Evolutionary conservation across 2,888 invertebrate species (phyloP).

Genomic region (Mylabris sibirica): DNA sequence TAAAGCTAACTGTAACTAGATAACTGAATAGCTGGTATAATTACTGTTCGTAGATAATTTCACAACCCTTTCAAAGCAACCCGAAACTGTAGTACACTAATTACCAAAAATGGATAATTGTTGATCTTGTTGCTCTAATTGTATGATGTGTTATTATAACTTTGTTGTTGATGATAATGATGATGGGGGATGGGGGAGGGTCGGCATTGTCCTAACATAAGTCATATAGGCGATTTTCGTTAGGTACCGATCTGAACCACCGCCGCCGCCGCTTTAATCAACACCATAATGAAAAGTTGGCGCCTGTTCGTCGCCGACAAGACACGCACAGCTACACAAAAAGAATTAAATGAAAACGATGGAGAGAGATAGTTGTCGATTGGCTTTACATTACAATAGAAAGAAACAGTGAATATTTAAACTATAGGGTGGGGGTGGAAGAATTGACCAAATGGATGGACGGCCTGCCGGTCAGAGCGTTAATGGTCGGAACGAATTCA

Average conservation of each 20-base stretch:
- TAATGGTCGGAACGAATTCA: constrained; percentile 52
- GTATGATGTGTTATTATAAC: not conserved
- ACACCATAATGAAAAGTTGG: constrained; percentile 61
- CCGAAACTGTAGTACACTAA: constrained; percentile 6
- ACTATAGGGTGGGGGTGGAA: not conserved
- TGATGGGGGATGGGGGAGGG: not conserved
- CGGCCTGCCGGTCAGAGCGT: constrained; percentile 38
- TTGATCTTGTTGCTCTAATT: constrained; percentile 7
- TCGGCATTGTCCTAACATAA: not conserved
- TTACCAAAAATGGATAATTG: not conserved
- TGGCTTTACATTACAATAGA: constrained; percentile 34
- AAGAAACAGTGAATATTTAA: not conserved
- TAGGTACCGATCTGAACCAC: constrained; percentile 23
- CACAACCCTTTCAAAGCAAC: constrained; percentile 1
- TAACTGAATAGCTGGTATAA: not conserved
- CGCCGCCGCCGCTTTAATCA: constrained; percentile 55
- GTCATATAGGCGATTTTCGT: constrained; percentile 1
- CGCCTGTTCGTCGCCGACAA: constrained; percentile 59
- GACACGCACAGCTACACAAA: constrained; percentile 59
- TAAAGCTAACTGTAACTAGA: not conserved
- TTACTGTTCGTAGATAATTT: not conserved
- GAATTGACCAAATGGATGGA: constrained; percentile 24
- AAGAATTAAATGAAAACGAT: constrained; percentile 53
- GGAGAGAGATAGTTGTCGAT: constrained; percentile 50
- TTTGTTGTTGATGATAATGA: not conserved